Percentiles rank a stretch among this genome's conserved stretches.
Conservation (phyloP, 2,888 invertebrate genomes). For the Harpagoxenus sublaevis region DNA sequence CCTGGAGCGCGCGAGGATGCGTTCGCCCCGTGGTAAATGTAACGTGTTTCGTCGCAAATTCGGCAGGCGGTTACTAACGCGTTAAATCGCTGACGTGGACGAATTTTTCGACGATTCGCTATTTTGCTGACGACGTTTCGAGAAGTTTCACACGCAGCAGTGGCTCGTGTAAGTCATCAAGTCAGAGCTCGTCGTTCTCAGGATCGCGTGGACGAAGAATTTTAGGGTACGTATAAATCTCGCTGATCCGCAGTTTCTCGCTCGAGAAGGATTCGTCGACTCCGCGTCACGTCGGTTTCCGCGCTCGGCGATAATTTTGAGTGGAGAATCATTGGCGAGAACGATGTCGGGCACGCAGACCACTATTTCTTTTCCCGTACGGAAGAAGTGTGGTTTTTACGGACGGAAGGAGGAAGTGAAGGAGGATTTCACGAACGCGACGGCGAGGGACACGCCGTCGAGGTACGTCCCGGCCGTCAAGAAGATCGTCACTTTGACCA, state of each 20-base stretch:
- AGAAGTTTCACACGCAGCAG: not conserved
- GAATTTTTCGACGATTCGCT: not conserved
- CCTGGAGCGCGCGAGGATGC: not conserved
- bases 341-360: conserved; percentile 86
- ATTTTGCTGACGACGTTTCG: not conserved
- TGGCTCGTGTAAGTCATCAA: too few species aligned
- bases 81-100: not conserved
- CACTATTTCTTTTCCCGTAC: conserved; percentile 87
- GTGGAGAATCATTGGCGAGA: not conserved
- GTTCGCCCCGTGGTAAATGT: conserved; percentile 43
- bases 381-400: conserved; percentile 86
- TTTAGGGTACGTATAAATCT: not conserved
- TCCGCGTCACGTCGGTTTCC: too few species aligned
- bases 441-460: conserved; percentile 70
- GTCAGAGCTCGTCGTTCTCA: not conserved
- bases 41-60: not conserved
- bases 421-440: conserved; percentile 79
- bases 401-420: conserved; percentile 74
- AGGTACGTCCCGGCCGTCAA: conserved; percentile 80
- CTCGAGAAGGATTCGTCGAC: not conserved
- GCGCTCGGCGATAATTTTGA: not conserved
- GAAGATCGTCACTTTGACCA: conserved; percentile 82
- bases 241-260: not conserved
- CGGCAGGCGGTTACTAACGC: too few species aligned
- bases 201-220: not conserved